phyloP scores from a whole-genome alignment of 2,888 invertebrate species.

The Synanthedon andrenaeformis region DNA sequence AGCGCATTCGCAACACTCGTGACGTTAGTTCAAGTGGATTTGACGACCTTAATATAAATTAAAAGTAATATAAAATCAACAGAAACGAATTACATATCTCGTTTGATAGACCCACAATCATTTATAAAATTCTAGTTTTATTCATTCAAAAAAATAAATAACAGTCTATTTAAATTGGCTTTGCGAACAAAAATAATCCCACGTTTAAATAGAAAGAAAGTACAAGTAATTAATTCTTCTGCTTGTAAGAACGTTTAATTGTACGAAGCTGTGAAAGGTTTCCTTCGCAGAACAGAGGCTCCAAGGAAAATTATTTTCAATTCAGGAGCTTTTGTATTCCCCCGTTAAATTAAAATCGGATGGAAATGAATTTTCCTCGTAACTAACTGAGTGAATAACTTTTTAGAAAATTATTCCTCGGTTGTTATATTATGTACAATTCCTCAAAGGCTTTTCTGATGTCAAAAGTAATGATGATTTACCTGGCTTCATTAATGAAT shows the following conservation, averaged over 20 bases:
- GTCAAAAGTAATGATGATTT: no score
- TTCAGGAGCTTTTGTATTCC: slow-evolving; percentile 21
- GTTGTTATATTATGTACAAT: neutral
- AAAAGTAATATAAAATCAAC: no score
- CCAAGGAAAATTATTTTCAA: slow-evolving; percentile 16
- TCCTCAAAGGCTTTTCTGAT: neutral
- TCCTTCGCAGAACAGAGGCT: neutral
- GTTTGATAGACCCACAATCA: no score
- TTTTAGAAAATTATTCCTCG: neutral
- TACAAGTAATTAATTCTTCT: neutral
- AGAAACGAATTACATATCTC: no score
- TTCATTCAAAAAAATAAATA: neutral
- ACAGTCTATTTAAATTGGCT: neutral
- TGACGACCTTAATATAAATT: no score
- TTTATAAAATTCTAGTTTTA: no score
- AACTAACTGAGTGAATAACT: neutral
- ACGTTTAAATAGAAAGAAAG: no score
- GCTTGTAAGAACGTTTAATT: neutral
- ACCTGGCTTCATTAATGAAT: no score
- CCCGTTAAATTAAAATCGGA: slow-evolving; percentile 27
- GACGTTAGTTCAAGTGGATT: no score
- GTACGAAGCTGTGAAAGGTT: neutral
- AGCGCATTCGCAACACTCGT: no score
- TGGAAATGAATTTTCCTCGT: slow-evolving; percentile 24
- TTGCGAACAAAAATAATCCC: neutral